Base-by-base conservation (phyloP, 2,888 invertebrate genomes). In the Pandemis corylana region DNA sequence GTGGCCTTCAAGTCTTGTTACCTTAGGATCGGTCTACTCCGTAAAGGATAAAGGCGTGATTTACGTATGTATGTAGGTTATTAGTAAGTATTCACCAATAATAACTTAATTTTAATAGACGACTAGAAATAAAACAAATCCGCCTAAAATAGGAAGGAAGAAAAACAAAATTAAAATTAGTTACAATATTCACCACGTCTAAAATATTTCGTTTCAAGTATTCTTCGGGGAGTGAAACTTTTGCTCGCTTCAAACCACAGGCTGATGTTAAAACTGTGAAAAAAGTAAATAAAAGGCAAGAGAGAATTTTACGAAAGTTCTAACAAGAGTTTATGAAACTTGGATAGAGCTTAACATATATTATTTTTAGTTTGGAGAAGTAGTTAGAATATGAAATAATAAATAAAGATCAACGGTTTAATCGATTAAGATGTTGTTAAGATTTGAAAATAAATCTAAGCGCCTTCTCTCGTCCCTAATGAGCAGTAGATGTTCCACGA, bases 141-240 rank as follows among this genome's bases (percentile, higher is more conserved):
- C 5, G 46, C 12, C 20, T n/a, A 46, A 64, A 64, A 28, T 46
- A 13, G 46, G 44, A 46, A 20, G 46, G 49, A 65, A 65, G 36
- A 5, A 51, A 28, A 62, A 61, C 61, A 68, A 49, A 12, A 28
- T 13, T 20, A 46, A 61, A 59, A 28, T 59, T 62, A 62, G 44
- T 15, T 15, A 41, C 36, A 62, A 62, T 69, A 69, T 69, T 62
- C 61, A 49, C 44, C 36, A 41, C 49, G 49, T 61, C 68, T 49
- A 49, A 69, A 69, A 65, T 74, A 69, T 74, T 74, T 51, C 44
- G 42, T 69, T 69, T 69, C 69, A 7, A 61, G 69, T 51, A 61
- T 59, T 65, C 69, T 65, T 15, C 49, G 7, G 65, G 51, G 69
- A 51, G 42, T n/a, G 20, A 15, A 69, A 74, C 49, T 74, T 74